Evolutionary conservation across 2,888 invertebrate species (phyloP).

Genomic region (Drosophila conformis): DNA sequence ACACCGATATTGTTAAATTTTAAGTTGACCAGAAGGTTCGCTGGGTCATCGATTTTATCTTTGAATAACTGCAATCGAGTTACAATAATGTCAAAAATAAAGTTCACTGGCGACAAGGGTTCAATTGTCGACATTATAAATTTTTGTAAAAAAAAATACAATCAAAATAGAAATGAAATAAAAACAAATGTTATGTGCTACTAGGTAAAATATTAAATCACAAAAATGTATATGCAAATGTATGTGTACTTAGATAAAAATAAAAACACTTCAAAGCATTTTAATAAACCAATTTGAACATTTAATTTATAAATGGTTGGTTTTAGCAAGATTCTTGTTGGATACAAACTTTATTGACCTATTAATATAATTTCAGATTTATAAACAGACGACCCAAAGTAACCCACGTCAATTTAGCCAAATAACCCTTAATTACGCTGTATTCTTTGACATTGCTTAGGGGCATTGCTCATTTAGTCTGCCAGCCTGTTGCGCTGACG

Average conservation of each 20-base stretch:
- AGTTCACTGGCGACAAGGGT: conserved; percentile 20
- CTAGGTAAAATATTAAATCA: conserved; percentile 11
- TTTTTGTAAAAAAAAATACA: background rate
- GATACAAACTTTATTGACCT: background rate
- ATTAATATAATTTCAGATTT: background rate
- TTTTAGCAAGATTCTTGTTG: background rate
- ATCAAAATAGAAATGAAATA: background rate
- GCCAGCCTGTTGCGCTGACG: background rate
- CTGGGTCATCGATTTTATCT: conserved; percentile 42
- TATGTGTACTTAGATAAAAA: background rate
- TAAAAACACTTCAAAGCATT: background rate
- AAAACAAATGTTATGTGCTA: background rate
- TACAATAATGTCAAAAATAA: conserved; percentile 70
- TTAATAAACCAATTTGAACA: background rate
- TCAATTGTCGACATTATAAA: conserved; percentile 21
- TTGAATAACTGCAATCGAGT: conserved; percentile 56
- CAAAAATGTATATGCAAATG: background rate
- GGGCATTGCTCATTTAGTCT: conserved; percentile 15
- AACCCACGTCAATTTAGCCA: background rate
- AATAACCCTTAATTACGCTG: background rate
- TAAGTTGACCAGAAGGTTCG: conserved; percentile 47
- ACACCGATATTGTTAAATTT: conserved; percentile 57
- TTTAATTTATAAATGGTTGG: background rate
- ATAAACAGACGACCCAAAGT: background rate
- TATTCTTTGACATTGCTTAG: conserved; percentile 7